Evolutionary conservation across 2,888 invertebrate genomes (phyloP).

Genomic region (Microplitis manilae): DNA sequence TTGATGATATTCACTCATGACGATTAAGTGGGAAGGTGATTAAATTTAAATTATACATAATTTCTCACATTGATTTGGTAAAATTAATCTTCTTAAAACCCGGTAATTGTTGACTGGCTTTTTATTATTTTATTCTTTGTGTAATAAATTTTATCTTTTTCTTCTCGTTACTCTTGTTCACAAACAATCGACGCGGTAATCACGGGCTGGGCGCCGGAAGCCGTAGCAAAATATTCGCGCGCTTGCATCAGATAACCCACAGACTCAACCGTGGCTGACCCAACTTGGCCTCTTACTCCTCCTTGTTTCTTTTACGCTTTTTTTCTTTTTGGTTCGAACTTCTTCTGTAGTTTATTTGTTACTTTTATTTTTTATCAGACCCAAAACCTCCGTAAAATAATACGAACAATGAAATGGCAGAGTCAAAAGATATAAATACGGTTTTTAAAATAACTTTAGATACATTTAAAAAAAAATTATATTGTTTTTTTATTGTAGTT

Average conservation of each 20-base stretch:
- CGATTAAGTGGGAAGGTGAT: neutral
- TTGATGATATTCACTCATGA: neutral
- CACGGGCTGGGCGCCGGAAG: slow-evolving; percentile 66
- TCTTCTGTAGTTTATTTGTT: slow-evolving; percentile 10
- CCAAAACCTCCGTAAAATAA: slow-evolving; percentile 27
- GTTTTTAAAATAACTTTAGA: neutral
- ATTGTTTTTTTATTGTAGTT: no score
- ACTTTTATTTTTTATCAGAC: neutral
- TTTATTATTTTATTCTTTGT: neutral
- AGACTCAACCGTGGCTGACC: slow-evolving; percentile 54
- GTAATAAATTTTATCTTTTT: slow-evolving; percentile 10
- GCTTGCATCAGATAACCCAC: slow-evolving; percentile 64
- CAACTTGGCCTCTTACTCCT: slow-evolving; percentile 51
- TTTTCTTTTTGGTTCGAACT: slow-evolving; percentile 41
- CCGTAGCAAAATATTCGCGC: slow-evolving; percentile 65
- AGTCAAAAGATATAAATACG: slow-evolving; percentile 12
- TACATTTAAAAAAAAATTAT: neutral
- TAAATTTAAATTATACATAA: slow-evolving; percentile 7
- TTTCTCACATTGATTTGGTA: slow-evolving; percentile 8
- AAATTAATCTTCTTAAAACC: neutral
- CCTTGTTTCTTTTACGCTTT: slow-evolving; percentile 37
- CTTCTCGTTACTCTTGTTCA: slow-evolving; percentile 56
- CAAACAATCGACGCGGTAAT: slow-evolving; percentile 66
- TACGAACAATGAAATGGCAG: slow-evolving; percentile 51
- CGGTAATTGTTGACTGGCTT: neutral